These are phyloP conservation scores for Anoura caudifer DNA, from an alignment of 2,113 vertebrate genomes.

Conservation along the genomic window DNA sequence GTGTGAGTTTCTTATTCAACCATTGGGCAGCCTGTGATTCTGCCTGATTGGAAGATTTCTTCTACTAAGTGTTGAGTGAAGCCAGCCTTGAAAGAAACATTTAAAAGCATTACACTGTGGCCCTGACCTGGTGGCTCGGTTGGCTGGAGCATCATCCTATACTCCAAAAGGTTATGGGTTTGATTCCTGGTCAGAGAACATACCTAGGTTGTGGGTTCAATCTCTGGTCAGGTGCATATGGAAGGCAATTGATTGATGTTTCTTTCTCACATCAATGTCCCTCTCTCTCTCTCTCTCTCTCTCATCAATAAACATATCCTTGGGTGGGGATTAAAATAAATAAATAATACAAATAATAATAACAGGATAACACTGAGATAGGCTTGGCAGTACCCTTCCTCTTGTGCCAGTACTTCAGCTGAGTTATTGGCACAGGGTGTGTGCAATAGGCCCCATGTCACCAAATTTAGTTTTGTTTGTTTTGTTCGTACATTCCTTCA, in stretches of 20 bases:
- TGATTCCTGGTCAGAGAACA: too few species aligned
- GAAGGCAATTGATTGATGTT: too few species aligned
- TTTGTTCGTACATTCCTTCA: not conserved
- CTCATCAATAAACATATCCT: too few species aligned
- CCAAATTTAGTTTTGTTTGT: not conserved
- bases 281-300: too few species aligned
- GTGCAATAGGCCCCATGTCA: not conserved
- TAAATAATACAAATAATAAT: too few species aligned
- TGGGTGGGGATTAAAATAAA: too few species aligned
- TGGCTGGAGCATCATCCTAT: too few species aligned
- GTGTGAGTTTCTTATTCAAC: not conserved
- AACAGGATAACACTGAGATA: not conserved
- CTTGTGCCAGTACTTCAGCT: not conserved
- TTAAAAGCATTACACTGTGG: not conserved
- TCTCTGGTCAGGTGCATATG: too few species aligned
- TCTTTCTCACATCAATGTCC: too few species aligned
- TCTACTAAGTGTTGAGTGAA: not conserved
- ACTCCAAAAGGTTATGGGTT: too few species aligned
- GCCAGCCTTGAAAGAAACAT: not conserved
- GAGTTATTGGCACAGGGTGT: not conserved
- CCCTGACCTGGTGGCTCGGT: too few species aligned
- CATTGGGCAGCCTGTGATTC: not conserved
- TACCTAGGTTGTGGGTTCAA: too few species aligned
- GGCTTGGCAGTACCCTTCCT: not conserved
- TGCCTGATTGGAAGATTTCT: not conserved